Conservation (phyloP, 92 coral and sea anemone genomes). For the Bergia puertoricense region DNA sequence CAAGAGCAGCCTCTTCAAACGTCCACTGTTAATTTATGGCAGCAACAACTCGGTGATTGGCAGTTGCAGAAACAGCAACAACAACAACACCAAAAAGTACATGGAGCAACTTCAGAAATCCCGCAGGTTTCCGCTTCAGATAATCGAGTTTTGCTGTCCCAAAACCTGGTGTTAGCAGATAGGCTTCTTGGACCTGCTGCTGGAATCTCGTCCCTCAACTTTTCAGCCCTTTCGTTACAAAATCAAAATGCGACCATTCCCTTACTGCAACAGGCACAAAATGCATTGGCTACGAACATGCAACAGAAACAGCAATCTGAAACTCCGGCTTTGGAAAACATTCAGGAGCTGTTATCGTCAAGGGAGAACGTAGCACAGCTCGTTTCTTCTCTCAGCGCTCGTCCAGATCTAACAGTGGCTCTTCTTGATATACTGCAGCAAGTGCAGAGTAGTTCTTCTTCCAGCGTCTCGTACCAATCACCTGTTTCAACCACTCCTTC, state of each 20-base stretch:
- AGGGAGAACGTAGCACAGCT: slow-evolving; percentile 34
- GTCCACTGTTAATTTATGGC: not conserved
- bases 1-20: not conserved
- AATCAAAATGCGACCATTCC: not conserved
- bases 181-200: not conserved
- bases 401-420: slow-evolving; percentile 27
- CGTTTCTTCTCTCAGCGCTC: slow-evolving; percentile 27
- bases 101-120: not conserved
- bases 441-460: not conserved
- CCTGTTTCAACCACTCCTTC: not conserved
- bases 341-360: slow-evolving; percentile 19
- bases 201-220: not conserved
- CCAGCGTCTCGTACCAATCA: not conserved
- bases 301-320: slow-evolving; percentile 27
- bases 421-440: slow-evolving; percentile 32
- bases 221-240: not conserved
- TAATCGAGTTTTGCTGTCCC: not conserved
- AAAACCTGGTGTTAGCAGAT: not conserved
- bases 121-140: not conserved
- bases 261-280: not conserved
- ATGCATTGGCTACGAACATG: not conserved
- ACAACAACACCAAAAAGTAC: not conserved
- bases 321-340: slow-evolving; percentile 25
- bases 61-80: not conserved
- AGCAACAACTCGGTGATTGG: not conserved